Evolutionary conservation across 2,888 invertebrate species (phyloP), one percentile per base, ranked within the genome.

Genomic region (Ceramica pisi): DNA sequence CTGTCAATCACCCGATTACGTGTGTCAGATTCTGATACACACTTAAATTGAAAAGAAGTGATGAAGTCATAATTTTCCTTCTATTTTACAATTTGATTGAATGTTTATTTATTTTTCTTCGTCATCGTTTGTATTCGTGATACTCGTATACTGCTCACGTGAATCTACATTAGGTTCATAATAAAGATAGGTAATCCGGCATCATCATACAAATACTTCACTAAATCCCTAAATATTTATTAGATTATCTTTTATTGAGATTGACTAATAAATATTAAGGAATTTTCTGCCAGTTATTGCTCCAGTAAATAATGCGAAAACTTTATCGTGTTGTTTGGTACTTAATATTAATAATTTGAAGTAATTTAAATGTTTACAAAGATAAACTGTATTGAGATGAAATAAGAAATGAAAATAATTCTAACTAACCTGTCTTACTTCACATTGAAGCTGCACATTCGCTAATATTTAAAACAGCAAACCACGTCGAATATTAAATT

Each of bases 31-130:
- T 72, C 62, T 51, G 38, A 67, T 78, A 67, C 35, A 72, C 41
- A 57, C 44, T 63, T 26, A 51, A 50, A 60, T 63, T 79, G 63
- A 59, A 71, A 64, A 68, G 66, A 75, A 69, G 41, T 50, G 48
- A 79, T 80, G 21, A 71, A 71, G n/a, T 68, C 62, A 76, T 71
- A 68, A 66, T 65, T 64, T 78, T 70, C 48, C 60, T 64, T 53
- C 62, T 67, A 64, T 76, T 76, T 61, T 41, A 56, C 51, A 66
- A 55, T 73, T 73, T 60, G 55, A 77, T 74, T 63, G 68, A 77
- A 74, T 78, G 78, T 82, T 82, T 82, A 78, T 83, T 84, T 77
- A 64, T 82, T 82, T 81, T 73, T 65, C 62, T 66, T 59, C 75
- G 77, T 81, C 78, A 82, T 66, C 71, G 63, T 71, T 78, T 68